These are phyloP conservation scores for Melanargia galathea DNA, from an alignment of 2,888 invertebrate genomes.

Conservation along the genomic window DNA sequence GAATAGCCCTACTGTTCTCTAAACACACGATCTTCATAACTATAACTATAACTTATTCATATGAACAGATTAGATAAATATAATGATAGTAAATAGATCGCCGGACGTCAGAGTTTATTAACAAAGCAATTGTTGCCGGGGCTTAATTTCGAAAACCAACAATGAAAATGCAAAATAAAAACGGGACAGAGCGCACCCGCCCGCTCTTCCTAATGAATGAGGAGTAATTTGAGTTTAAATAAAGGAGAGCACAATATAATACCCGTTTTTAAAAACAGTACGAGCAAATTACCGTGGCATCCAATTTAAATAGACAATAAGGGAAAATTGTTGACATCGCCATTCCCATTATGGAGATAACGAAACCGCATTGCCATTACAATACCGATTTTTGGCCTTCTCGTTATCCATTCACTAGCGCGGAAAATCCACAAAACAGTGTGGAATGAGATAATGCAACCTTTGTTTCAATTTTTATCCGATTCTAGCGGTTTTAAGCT, in stretches of 20 bases:
- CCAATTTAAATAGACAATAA: slow-evolving; percentile 69
- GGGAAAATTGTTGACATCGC: slow-evolving; percentile 66
- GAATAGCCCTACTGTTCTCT: neutral
- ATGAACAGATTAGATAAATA: too few relatives aligned
- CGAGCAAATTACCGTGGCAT: slow-evolving; percentile 71
- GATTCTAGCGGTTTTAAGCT: neutral
- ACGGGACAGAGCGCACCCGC: slow-evolving; percentile 69
- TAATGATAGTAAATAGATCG: slow-evolving; percentile 60
- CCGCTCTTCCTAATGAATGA: slow-evolving; percentile 74
- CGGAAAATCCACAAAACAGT: slow-evolving; percentile 17
- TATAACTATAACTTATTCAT: slow-evolving; percentile 5
- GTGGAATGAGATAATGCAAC: slow-evolving; percentile 16
- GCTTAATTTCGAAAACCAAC: slow-evolving; percentile 79
- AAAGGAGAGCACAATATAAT: slow-evolving; percentile 77
- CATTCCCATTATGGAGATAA: slow-evolving; percentile 57
- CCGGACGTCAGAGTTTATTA: slow-evolving; percentile 71
- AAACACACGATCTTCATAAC: neutral
- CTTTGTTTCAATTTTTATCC: slow-evolving; percentile 21
- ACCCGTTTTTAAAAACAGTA: slow-evolving; percentile 71
- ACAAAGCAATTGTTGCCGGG: slow-evolving; percentile 75
- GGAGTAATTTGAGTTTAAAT: slow-evolving; percentile 78
- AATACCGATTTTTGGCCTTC: slow-evolving; percentile 35
- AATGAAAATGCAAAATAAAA: slow-evolving; percentile 70
- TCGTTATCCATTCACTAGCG: slow-evolving; percentile 31
- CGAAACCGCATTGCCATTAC: slow-evolving; percentile 42